Evolutionary conservation across 1,140 invertebrate species (phyloP).

Genomic region (Euwallacea fornicatus): DNA sequence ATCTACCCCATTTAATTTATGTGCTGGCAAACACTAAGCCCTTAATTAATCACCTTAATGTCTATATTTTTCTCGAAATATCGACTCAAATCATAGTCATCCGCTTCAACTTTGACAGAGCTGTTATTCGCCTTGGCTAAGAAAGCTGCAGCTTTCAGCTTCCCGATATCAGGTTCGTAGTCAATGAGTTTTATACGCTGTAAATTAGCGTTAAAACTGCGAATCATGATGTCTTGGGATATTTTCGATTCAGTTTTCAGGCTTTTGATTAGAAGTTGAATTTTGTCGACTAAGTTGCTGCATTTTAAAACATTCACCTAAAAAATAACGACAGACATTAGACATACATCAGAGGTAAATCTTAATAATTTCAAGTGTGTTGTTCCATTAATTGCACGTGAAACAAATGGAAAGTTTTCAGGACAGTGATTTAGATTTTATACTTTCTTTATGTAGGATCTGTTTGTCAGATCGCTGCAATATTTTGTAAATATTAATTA

Average conservation of each 20-base stretch:
- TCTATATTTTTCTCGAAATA: slow-evolving; percentile 56
- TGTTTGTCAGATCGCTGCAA: too few relatives aligned
- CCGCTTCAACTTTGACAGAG: slow-evolving; percentile 55
- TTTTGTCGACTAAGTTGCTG: not conserved
- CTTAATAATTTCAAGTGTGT: too few relatives aligned
- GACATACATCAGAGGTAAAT: too few relatives aligned
- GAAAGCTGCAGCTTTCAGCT: slow-evolving; percentile 59
- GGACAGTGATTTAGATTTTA: slow-evolving; percentile 23
- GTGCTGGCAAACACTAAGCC: slow-evolving; percentile 42
- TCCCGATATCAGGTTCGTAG: slow-evolving; percentile 53
- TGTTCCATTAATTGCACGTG: too few relatives aligned
- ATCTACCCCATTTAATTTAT: too few relatives aligned
- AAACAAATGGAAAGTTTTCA: too few relatives aligned
- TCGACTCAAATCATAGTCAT: slow-evolving; percentile 66
- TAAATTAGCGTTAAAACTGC: slow-evolving; percentile 56
- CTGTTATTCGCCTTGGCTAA: slow-evolving; percentile 64
- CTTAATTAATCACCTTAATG: slow-evolving; percentile 40
- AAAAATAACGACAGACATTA: slow-evolving; percentile 38
- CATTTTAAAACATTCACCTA: slow-evolving; percentile 11
- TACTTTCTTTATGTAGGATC: too few relatives aligned
- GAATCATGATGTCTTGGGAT: slow-evolving; percentile 51
- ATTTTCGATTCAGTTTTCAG: slow-evolving; percentile 55
- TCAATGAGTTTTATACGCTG: slow-evolving; percentile 61
- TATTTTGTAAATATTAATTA: too few relatives aligned
- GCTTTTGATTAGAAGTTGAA: not conserved